Base-by-base conservation (phyloP, 2,888 invertebrate genomes). In the Hedychridium roseum region DNA sequence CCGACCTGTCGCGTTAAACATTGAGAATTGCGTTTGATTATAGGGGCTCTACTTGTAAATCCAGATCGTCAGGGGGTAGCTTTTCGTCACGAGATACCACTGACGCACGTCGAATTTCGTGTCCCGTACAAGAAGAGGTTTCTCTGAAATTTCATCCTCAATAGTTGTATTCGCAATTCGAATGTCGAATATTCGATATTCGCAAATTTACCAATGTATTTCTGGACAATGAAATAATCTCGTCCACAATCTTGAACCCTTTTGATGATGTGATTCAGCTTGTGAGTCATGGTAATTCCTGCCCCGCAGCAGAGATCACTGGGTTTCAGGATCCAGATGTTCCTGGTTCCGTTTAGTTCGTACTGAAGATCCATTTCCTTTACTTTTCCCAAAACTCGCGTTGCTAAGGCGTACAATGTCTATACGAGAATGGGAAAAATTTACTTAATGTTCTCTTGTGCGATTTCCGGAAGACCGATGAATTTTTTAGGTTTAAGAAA, bases 81-180 rank as follows among this genome's bases (percentile, higher is more conserved):
- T 88, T 60, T 87, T 88, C 28, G 90, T 91, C 0, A 93, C 88
- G 40, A 95, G 79, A 78, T 93, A 93, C 85, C 94, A 95, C 79
- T 93, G 92, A 5, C 94, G 85, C 54, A 95, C 92, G 71, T 95
- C 94, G 74, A 95, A 95, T 81, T 95, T 95, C 0, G 92, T 93
- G 51, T 89, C 87, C 74, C 91, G 85, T 28, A 95, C 86, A 32
- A 95, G 79, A 34, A 93, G 76, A 1, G 94, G 94, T 34, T 88
- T 86, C 80, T 92, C 92, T 91, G 80, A 11, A 81, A 35, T 35
- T 3, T n/a, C 7, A 35, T 31, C 31, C 7, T 12, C 5, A 2
- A 28, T 37, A 35, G 18, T 17, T 6, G n/a, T 14, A 6, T 11
- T 35, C 5, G 15, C 4, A 4, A 9, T 6, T n/a, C 30, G 3